Evolutionary conservation across 1,140 invertebrate genomes (phyloP).

Genomic region (Cataglyphis hispanica): DNA sequence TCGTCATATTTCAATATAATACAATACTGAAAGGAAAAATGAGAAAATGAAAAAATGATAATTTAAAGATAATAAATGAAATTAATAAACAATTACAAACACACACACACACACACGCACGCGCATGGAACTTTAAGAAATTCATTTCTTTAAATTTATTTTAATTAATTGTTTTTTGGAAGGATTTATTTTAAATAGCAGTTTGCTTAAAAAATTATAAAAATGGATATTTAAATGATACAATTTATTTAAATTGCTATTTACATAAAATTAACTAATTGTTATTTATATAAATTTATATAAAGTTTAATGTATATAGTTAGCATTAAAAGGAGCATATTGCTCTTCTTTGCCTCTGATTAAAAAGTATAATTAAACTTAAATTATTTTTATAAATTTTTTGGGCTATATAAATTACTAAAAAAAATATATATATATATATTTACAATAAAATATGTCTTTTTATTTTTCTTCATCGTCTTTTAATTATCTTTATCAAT

Average conservation of each 20-base stretch:
- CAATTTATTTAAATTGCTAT: background rate
- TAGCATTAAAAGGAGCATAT: background rate
- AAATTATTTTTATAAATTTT: background rate
- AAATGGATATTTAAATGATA: background rate
- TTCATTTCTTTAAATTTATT: no score
- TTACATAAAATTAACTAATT: background rate
- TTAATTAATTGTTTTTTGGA: no score
- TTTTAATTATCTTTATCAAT: constrained; percentile 22
- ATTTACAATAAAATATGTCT: constrained; percentile 29
- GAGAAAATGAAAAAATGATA: no score
- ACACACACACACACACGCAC: no score
- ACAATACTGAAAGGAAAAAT: no score
- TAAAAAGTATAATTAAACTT: background rate
- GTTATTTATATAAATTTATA: no score
- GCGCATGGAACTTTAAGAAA: no score
- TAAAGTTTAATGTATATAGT: background rate
- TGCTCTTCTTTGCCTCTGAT: background rate
- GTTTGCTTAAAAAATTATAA: background rate
- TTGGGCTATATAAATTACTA: constrained; percentile 38
- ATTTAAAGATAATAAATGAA: no score
- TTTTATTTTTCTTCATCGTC: background rate
- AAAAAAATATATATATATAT: background rate
- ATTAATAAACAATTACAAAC: no score
- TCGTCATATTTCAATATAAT: no score
- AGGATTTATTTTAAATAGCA: background rate